Percentiles rank a stretch among this genome's conserved stretches.
Conservation (phyloP, 2,888 invertebrate species). For the Patella ulyssiponensis region DNA sequence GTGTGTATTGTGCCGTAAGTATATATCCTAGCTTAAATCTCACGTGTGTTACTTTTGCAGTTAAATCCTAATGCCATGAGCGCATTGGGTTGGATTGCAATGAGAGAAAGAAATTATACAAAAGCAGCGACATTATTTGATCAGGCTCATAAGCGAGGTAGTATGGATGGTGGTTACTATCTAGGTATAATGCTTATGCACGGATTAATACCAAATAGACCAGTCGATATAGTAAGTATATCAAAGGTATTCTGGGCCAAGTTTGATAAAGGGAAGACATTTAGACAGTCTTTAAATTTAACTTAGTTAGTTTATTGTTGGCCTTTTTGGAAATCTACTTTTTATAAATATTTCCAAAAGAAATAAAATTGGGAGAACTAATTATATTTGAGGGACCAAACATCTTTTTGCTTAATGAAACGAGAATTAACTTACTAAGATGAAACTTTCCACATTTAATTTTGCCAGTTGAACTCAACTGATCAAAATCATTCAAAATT, state of each 20-base stretch:
- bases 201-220: constrained; percentile 56
- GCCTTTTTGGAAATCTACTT: too few species aligned
- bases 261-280: too few species aligned
- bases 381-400: too few species aligned
- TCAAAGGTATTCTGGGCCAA: not conserved
- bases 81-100: constrained; percentile 68
- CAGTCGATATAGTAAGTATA: constrained; percentile 53
- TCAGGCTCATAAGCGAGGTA: constrained; percentile 52
- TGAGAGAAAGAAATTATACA: constrained; percentile 57
- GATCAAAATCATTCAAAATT: too few species aligned
- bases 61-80: constrained; percentile 62
- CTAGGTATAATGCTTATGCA: constrained; percentile 63
- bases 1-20: not conserved
- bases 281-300: too few species aligned
- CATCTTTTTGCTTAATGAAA: too few species aligned
- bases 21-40: not conserved
- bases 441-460: too few species aligned
- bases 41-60: constrained; percentile 39
- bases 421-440: too few species aligned
- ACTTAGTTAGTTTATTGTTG: too few species aligned
- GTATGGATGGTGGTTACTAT: constrained; percentile 65
- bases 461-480: too few species aligned
- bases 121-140: constrained; percentile 61
- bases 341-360: too few species aligned
- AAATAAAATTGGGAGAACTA: too few species aligned